Conservation (phyloP, 2,797 vertebrate species). For the Phataginus tetradactyla region DNA sequence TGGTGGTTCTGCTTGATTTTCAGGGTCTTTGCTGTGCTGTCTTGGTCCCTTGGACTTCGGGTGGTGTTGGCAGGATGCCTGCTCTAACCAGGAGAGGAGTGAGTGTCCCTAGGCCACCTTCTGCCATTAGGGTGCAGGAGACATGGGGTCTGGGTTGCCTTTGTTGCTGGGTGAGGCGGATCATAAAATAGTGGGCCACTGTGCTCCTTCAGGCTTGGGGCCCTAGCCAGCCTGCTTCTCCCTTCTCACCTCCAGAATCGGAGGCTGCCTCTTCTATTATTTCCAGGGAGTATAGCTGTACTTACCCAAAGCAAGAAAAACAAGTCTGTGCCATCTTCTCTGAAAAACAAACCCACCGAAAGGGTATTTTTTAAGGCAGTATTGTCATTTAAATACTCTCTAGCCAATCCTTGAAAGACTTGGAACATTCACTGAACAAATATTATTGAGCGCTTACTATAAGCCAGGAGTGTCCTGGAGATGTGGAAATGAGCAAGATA, state of each 20-base stretch:
- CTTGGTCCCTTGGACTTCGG: background rate
- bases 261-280: background rate
- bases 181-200: background rate
- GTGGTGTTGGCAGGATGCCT: background rate
- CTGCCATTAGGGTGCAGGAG: background rate
- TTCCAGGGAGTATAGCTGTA: background rate
- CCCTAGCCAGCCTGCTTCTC: background rate
- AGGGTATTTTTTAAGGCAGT: background rate
- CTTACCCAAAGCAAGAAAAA: background rate
- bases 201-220: background rate
- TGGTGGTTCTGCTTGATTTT: slow-evolving; percentile 16
- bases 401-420: background rate
- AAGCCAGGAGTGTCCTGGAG: background rate
- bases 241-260: background rate
- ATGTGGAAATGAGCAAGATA: background rate
- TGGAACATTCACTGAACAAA: background rate
- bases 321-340: background rate
- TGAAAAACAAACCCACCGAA: background rate
- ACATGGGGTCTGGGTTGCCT: background rate
- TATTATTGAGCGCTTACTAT: background rate
- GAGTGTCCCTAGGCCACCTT: background rate
- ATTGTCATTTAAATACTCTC: background rate
- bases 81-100: background rate
- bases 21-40: background rate
- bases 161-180: background rate